Evolutionary conservation across 2,888 invertebrate genomes (phyloP).

Genomic region (Protonemura montana): DNA sequence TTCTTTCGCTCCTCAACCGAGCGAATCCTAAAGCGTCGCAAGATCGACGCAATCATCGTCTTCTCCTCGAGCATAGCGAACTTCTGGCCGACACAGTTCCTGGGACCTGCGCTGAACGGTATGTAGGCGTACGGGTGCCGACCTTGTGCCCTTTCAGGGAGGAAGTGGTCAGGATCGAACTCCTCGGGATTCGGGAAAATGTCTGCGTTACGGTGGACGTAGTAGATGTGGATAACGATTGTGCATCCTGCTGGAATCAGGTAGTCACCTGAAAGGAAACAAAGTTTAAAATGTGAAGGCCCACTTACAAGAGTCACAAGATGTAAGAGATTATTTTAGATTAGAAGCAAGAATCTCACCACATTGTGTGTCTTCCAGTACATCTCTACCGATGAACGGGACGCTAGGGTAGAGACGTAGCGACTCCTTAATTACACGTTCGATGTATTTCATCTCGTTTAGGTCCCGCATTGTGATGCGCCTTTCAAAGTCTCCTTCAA

Average conservation of each 20-base stretch:
- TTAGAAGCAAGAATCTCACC: slow-evolving; percentile 23
- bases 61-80: slow-evolving; percentile 54
- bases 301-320: too few relatives aligned
- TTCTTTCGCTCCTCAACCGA: slow-evolving; percentile 31
- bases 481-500: slow-evolving; percentile 56
- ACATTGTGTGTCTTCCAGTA: slow-evolving; percentile 52
- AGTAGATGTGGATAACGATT: slow-evolving; percentile 68
- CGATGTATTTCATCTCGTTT: slow-evolving; percentile 55
- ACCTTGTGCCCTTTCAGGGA: slow-evolving; percentile 63
- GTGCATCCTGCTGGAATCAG: slow-evolving; percentile 63
- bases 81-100: slow-evolving; percentile 54
- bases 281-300: too few relatives aligned
- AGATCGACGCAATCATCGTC: slow-evolving; percentile 51
- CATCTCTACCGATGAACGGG: slow-evolving; percentile 54
- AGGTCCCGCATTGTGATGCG: slow-evolving; percentile 60
- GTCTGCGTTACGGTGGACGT: slow-evolving; percentile 70
- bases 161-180: slow-evolving; percentile 76
- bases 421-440: slow-evolving; percentile 57
- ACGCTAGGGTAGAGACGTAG: slow-evolving; percentile 57
- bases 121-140: slow-evolving; percentile 61
- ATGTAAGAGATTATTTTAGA: too few relatives aligned
- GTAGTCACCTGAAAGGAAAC: slow-evolving; percentile 57
- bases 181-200: slow-evolving; percentile 70
- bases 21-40: slow-evolving; percentile 44
- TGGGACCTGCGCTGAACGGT: slow-evolving; percentile 58